Evolutionary conservation across 2,888 invertebrate species (phyloP).

Genomic region (Erebia ligea): DNA sequence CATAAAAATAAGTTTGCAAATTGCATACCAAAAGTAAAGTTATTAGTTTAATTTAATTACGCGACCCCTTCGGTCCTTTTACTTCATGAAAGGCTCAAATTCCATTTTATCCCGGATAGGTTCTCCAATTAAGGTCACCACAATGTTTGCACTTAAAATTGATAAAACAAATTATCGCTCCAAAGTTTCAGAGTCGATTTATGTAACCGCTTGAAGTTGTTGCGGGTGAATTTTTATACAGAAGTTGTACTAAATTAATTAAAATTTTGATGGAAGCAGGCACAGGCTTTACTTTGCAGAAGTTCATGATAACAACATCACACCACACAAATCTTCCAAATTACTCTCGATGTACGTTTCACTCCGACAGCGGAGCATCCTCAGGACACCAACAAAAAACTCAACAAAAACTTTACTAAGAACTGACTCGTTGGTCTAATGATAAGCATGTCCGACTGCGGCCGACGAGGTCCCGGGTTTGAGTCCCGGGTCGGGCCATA

Average conservation of each 20-base stretch:
- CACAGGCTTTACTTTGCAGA: too few species aligned
- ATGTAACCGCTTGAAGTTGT: slow-evolving; percentile 1
- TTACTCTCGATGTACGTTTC: too few species aligned
- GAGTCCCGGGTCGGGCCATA: too few species aligned
- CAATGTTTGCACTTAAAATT: slow-evolving; percentile 40
- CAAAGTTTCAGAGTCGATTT: slow-evolving; percentile 30
- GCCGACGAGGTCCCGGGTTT: too few species aligned
- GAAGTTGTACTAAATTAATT: not conserved
- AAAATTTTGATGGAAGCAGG: not conserved
- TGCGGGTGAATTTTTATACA: not conserved
- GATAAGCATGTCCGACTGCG: too few species aligned
- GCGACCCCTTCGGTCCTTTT: slow-evolving; percentile 37
- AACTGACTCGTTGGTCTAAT: too few species aligned
- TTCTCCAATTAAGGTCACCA: slow-evolving; percentile 40
- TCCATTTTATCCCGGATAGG: slow-evolving; percentile 38
- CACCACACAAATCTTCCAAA: too few species aligned
- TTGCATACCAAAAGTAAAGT: slow-evolving; percentile 35
- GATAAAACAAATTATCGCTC: slow-evolving; percentile 35
- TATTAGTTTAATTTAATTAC: slow-evolving; percentile 42
- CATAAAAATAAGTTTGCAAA: slow-evolving; percentile 30
- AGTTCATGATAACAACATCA: too few species aligned
- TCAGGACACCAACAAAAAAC: too few species aligned
- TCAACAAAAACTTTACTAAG: too few species aligned
- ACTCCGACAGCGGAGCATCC: too few species aligned
- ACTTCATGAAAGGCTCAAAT: slow-evolving; percentile 36